A percentile compares a stretch with the other conserved stretches of the same genome.
Evolutionary conservation across 2,797 vertebrate genomes (phyloP).

Genomic region (Xenopus petersii): DNA sequence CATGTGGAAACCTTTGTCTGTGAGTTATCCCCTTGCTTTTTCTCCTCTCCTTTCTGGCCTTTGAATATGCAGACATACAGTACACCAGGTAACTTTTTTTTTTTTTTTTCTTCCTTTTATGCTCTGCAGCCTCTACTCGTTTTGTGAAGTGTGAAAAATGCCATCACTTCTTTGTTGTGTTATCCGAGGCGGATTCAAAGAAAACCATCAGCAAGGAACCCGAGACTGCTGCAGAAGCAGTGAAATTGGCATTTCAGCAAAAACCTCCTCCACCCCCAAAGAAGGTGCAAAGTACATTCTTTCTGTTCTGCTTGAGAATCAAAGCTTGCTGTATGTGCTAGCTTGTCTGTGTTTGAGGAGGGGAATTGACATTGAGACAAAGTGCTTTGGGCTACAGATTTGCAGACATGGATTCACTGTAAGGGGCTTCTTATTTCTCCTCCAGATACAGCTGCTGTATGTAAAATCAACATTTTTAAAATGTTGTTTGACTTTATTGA

Average conservation of each 20-base stretch:
- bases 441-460: too few species aligned
- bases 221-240: slow-evolving; percentile 90
- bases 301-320: too few species aligned
- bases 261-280: slow-evolving; percentile 95
- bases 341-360: too few species aligned
- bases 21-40: slow-evolving; percentile 69
- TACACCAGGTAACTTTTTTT: slow-evolving; percentile 9
- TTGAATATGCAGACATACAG: not conserved
- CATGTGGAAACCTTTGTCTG: slow-evolving; percentile 97
- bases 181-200: slow-evolving; percentile 95
- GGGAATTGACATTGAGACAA: too few species aligned
- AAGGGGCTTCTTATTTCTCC: too few species aligned
- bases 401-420: too few species aligned
- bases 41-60: not conserved
- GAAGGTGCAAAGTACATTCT: slow-evolving; percentile 71
- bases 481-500: too few species aligned
- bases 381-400: too few species aligned
- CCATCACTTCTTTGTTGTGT: slow-evolving; percentile 96
- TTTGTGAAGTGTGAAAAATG: slow-evolving; percentile 99
- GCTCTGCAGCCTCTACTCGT: slow-evolving; percentile 83
- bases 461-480: too few species aligned
- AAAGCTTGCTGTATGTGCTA: too few species aligned
- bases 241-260: slow-evolving; percentile 92
- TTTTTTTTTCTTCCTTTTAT: slow-evolving; percentile 30
- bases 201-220: slow-evolving; percentile 92